Percentiles rank a stretch among this genome's conserved stretches.
These are phyloP conservation scores for Marronus borbonicus DNA, from an alignment of 2,888 invertebrate species.

Conservation along the genomic window DNA sequence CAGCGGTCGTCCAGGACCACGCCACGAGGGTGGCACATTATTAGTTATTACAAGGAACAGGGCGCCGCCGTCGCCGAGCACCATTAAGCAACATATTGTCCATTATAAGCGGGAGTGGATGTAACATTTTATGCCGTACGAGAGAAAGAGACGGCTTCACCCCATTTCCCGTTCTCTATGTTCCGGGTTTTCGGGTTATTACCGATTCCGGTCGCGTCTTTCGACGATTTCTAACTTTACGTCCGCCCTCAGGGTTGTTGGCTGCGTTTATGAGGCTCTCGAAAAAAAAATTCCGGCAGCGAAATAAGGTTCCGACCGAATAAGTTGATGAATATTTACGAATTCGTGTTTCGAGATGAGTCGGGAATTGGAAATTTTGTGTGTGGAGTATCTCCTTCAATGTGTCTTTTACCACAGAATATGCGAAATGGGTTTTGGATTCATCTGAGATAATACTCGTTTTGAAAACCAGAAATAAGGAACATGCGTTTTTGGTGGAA, in stretches of 20 bases:
- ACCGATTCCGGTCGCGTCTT: conserved; percentile 52
- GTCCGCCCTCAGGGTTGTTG: background rate
- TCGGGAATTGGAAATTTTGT: background rate
- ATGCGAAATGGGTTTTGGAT: too few relatives aligned
- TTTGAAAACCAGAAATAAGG: too few relatives aligned
- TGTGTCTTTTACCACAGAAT: too few relatives aligned
- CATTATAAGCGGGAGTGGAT: conserved; percentile 59
- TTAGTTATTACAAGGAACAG: too few relatives aligned
- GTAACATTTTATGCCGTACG: conserved; percentile 61
- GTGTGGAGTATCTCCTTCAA: too few relatives aligned
- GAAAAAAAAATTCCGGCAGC: conserved; percentile 14
- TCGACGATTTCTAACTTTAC: background rate
- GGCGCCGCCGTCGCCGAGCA: too few relatives aligned
- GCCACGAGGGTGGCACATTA: too few relatives aligned
- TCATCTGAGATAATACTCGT: too few relatives aligned
- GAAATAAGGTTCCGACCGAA: background rate
- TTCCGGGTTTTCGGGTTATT: conserved; percentile 54
- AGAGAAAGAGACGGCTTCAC: conserved; percentile 58
- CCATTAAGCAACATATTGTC: conserved; percentile 62
- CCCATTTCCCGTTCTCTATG: conserved; percentile 50
- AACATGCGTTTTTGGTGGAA: too few relatives aligned
- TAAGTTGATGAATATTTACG: conserved; percentile 4
- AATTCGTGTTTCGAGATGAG: background rate
- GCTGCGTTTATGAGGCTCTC: conserved; percentile 20
- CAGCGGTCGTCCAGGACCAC: conserved; percentile 25